Evolutionary conservation across 2,888 invertebrate species (phyloP).

Genomic region (Hydraecia micacea): DNA sequence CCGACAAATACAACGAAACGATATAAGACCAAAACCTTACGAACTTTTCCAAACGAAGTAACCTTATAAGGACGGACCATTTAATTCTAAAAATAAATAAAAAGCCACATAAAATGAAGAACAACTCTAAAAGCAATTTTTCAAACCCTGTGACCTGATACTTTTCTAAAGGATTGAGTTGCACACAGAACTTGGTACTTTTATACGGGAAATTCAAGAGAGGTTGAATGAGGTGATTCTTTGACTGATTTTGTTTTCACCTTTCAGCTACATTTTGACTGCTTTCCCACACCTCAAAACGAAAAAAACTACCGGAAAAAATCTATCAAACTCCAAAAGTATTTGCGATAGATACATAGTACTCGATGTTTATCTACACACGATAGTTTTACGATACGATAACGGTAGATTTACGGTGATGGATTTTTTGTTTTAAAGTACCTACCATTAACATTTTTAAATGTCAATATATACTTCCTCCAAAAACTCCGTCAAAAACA

Average conservation of each 20-base stretch:
- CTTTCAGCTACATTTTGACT: neutral
- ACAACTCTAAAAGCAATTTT: slow-evolving; percentile 38
- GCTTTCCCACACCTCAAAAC: neutral
- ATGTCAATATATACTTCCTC: neutral
- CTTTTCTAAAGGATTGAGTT: slow-evolving; percentile 56
- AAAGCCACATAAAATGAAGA: slow-evolving; percentile 31
- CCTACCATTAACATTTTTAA: neutral
- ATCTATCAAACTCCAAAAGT: neutral
- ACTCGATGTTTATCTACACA: neutral
- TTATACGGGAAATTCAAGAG: slow-evolving; percentile 29
- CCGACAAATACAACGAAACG: slow-evolving; percentile 26
- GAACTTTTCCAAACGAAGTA: slow-evolving; percentile 22
- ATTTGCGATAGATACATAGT: too few species aligned
- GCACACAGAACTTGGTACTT: slow-evolving; percentile 30
- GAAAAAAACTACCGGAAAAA: neutral
- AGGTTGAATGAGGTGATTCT: slow-evolving; percentile 28
- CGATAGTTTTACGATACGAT: too few species aligned
- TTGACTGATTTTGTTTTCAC: slow-evolving; percentile 5
- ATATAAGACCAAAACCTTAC: slow-evolving; percentile 25
- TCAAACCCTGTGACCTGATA: slow-evolving; percentile 47
- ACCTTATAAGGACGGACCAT: slow-evolving; percentile 17
- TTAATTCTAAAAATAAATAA: slow-evolving; percentile 17
- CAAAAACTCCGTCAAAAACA: too few species aligned
- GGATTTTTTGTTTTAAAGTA: neutral
- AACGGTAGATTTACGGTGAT: neutral